phyloP scores from a whole-genome alignment of 2,797 vertebrate genomes.

The Heteromormyrus szaboi region DNA sequence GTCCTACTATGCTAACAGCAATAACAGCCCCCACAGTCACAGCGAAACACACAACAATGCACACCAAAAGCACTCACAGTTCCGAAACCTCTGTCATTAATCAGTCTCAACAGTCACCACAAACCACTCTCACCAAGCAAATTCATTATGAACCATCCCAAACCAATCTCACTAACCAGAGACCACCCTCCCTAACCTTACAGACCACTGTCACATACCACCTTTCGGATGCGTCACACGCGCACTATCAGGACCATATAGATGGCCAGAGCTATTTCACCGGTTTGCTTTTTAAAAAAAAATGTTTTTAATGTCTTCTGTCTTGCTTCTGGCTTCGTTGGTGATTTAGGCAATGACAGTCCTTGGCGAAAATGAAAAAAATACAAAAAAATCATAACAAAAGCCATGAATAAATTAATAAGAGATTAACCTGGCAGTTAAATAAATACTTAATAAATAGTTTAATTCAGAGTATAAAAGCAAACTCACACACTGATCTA shows the following conservation, averaged over 20 bases:
- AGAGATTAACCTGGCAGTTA: constrained; percentile 1
- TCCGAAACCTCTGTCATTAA: neutral
- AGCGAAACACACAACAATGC: neutral
- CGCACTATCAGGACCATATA: neutral
- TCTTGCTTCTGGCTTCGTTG: neutral
- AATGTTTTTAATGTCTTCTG: neutral
- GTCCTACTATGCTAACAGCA: neutral
- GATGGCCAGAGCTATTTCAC: neutral
- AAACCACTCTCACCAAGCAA: neutral
- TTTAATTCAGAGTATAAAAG: constrained; percentile 16
- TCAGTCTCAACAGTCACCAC: neutral
- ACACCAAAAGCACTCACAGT: neutral
- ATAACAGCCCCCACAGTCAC: neutral
- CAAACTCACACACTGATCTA: constrained; percentile 11
- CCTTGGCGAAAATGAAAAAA: neutral
- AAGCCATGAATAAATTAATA: neutral
- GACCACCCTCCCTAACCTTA: neutral
- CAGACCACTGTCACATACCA: neutral
- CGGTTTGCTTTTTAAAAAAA: neutral
- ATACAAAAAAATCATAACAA: neutral
- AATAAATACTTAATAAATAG: constrained; percentile 18
- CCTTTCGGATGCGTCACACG: neutral
- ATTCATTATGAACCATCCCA: neutral
- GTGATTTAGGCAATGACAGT: neutral
- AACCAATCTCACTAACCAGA: neutral